These are phyloP conservation scores for Drosophila kanekoi DNA, from an alignment of 2,888 invertebrate genomes.

Conservation along the genomic window DNA sequence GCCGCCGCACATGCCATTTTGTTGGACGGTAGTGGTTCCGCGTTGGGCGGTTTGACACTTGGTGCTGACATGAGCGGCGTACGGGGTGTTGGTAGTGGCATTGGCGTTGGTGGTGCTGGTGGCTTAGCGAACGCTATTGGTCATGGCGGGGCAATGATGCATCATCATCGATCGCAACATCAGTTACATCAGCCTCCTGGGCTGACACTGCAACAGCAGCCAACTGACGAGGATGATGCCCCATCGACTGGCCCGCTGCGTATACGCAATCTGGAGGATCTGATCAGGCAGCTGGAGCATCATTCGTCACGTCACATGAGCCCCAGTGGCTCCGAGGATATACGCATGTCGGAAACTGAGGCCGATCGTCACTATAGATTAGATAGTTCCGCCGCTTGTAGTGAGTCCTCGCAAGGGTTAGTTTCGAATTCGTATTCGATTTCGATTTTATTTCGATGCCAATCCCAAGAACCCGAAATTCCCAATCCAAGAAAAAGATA, in stretches of 20 bases:
- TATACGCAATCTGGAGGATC: constrained; percentile 95
- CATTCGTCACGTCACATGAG: constrained; percentile 95
- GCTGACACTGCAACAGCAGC: constrained; percentile 86
- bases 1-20: constrained; percentile 86
- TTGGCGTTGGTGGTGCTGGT: constrained; percentile 24
- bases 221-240: constrained; percentile 89
- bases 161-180: constrained; percentile 82
- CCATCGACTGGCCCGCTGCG: constrained; percentile 93
- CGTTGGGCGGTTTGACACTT: constrained; percentile 60
- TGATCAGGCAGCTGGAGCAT: constrained; percentile 94
- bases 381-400: constrained; percentile 90
- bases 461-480: constrained; percentile 13
- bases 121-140: constrained; percentile 56
- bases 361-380: constrained; percentile 94
- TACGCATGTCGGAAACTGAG: constrained; percentile 93
- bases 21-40: constrained; percentile 83
- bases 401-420: constrained; percentile 91
- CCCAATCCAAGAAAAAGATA: constrained; percentile 1
- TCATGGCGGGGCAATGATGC: constrained; percentile 84
- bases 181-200: constrained; percentile 84
- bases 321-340: constrained; percentile 95
- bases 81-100: constrained; percentile 44
- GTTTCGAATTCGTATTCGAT: constrained; percentile 68
- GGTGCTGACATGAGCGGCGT: constrained; percentile 76
- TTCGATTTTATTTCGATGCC: constrained; percentile 24